Base-by-base conservation (phyloP, 2,888 invertebrate species). In the Andricus curvator region DNA sequence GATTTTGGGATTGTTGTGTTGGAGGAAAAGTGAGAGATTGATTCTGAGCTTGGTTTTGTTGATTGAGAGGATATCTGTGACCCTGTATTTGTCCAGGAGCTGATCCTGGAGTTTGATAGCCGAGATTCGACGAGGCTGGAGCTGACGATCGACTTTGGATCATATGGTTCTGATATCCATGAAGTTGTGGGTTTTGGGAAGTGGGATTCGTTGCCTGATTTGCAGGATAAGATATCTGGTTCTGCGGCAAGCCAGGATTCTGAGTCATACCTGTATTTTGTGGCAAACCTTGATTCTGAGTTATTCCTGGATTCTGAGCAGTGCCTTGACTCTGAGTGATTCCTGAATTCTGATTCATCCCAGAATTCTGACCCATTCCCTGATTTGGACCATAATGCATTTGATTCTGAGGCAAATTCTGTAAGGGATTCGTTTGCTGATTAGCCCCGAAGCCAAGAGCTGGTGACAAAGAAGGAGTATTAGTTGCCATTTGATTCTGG, bases 401-500 rank as follows among this genome's bases (percentile, higher is more conserved):
- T 76, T 87, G 90, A 82, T 76, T 84, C 64, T 87, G 87, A 11
- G 88, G 78, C 15, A 81, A 13, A 70, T 81, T 83, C 56, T 22
- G n/a, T 15, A 33, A 33, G 5, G 56, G 33, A 56, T 56, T 74
- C 2, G 33, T 13, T 13, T 25, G 25, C 29, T 74, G 74, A 74
- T n/a, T 74, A 20, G 4, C 29, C 4, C 51, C 51, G 9, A 70
- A 70, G 22, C 68, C 48, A 48, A 70, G 68, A 51, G 51, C 56
- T 3, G 74, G 56, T 13, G 74, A 74, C n/a, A 74, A 56, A 77
- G 85, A 77, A 11, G 87, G 68, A 11, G 88, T 37, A 80, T 91
- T 91, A 8, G 89, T 87, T 20, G 89, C 87, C 17, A 89, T 89
- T 65, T 88, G 87, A 87, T 87, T 89, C 76, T 88, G 90, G 11